Evolutionary conservation across 2,113 vertebrate species (phyloP).

Genomic region (Callipepla californica): DNA sequence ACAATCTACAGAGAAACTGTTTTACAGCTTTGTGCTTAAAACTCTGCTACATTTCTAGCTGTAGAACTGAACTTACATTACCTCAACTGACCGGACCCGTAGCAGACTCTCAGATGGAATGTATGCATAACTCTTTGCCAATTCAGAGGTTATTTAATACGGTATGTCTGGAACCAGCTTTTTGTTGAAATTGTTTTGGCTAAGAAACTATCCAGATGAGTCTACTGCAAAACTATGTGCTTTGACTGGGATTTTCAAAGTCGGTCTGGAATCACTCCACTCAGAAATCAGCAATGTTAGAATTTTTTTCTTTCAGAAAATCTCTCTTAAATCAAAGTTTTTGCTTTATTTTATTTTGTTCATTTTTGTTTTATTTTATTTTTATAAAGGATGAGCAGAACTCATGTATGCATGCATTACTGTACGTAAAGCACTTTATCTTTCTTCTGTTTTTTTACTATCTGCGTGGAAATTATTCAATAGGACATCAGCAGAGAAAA

Average conservation of each 20-base stretch:
- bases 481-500: neutral
- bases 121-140: conserved; percentile 71
- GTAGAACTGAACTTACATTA: conserved; percentile 68
- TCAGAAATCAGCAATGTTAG: conserved; percentile 20
- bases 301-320: conserved; percentile 10
- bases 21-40: conserved; percentile 46
- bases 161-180: conserved; percentile 72
- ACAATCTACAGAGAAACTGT: neutral
- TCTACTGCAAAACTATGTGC: conserved; percentile 67
- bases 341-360: neutral
- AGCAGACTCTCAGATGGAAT: conserved; percentile 70
- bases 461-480: neutral
- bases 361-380: neutral
- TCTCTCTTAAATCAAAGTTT: neutral
- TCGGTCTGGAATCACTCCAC: neutral
- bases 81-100: conserved; percentile 67
- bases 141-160: conserved; percentile 76
- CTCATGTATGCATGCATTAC: neutral
- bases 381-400: neutral
- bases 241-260: conserved; percentile 65
- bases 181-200: conserved; percentile 75
- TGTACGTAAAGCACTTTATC: neutral
- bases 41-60: conserved; percentile 26
- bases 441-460: neutral
- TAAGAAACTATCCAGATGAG: conserved; percentile 71